Evolutionary conservation across 2,888 invertebrate species (phyloP).

Genomic region (Cordilura impudica): DNA sequence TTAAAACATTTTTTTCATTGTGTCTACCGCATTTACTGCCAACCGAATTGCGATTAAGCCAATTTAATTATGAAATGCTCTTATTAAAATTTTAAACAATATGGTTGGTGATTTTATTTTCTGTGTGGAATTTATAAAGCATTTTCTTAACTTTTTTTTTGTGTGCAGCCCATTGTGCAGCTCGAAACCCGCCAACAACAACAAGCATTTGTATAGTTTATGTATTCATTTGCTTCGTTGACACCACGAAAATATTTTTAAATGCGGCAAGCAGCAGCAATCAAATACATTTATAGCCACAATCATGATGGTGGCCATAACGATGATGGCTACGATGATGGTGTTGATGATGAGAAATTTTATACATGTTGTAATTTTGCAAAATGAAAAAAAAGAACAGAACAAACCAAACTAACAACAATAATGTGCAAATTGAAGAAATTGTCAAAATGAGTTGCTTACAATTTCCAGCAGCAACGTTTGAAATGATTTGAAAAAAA

Average conservation of each 20-base stretch:
- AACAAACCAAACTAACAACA: background rate
- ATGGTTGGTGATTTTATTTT: no score
- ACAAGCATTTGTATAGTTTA: background rate
- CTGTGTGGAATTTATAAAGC: no score
- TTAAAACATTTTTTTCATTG: no score
- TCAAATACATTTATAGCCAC: conserved; percentile 54
- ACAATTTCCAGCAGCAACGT: conserved; percentile 9
- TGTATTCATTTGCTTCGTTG: background rate
- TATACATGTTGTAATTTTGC: conserved; percentile 25
- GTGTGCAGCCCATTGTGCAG: background rate
- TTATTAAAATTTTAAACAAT: no score
- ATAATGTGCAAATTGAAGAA: conserved; percentile 49
- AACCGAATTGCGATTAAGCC: no score
- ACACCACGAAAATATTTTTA: background rate
- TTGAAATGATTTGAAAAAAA: conserved; percentile 15
- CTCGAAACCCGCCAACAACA: background rate
- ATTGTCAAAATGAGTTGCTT: conserved; percentile 44
- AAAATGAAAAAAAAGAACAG: background rate
- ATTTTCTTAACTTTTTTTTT: no score
- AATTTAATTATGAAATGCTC: no score
- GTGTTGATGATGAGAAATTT: conserved; percentile 39
- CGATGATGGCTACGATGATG: conserved; percentile 14
- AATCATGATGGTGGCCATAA: conserved; percentile 23
- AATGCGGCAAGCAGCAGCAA: conserved; percentile 41
- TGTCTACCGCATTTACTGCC: no score